Percentiles rank a stretch among this genome's conserved stretches.
Evolutionary conservation across 2,797 vertebrate species (phyloP).

Genomic region (Dryobates pubescens): DNA sequence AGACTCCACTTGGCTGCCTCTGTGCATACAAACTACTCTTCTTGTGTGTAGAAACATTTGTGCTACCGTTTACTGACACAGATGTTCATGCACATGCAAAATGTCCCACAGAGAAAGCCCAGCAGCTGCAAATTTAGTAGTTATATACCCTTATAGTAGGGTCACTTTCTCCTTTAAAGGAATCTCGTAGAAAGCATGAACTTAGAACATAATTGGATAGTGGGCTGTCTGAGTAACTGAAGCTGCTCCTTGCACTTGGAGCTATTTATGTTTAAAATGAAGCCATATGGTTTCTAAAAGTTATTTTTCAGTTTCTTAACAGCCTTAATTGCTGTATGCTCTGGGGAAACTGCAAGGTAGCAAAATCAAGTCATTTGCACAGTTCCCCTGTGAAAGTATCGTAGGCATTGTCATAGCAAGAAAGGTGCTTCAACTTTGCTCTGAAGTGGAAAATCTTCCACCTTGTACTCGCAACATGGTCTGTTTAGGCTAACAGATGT

Average conservation of each 20-base stretch:
- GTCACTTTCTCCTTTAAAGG: not conserved
- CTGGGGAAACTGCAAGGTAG: not conserved
- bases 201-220: not conserved
- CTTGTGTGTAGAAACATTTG: not conserved
- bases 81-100: not conserved
- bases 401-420: not conserved
- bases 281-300: not conserved
- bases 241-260: not conserved
- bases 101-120: not conserved
- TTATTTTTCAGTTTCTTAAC: not conserved
- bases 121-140: not conserved
- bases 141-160: no score
- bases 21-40: not conserved
- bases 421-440: not conserved
- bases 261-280: not conserved
- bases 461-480: rapidly evolving
- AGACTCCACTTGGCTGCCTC: not conserved
- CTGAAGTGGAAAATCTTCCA: not conserved
- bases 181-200: not conserved
- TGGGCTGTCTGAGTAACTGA: not conserved
- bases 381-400: not conserved
- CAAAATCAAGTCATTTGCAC: slow-evolving; percentile 49
- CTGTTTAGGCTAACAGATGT: not conserved
- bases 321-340: not conserved
- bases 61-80: not conserved